phyloP scores from a whole-genome alignment of 2,888 invertebrate genomes.

The Danaus chrysippus region DNA sequence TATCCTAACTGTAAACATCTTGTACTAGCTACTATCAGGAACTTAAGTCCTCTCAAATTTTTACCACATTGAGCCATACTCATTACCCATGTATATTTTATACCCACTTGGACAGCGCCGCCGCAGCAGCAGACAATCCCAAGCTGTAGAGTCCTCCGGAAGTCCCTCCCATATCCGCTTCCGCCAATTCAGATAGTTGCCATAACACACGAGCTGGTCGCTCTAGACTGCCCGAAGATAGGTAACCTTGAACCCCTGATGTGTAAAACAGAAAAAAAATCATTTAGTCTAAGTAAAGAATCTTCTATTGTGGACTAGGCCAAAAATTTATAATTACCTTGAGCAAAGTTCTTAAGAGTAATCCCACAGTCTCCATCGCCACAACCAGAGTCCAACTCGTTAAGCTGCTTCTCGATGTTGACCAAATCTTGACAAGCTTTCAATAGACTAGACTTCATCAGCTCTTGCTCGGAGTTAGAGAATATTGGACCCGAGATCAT shows the following conservation, averaged over 20 bases:
- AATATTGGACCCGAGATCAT: constrained; percentile 49
- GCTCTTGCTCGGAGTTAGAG: constrained; percentile 43
- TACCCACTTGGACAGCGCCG: constrained; percentile 58
- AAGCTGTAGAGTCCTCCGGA: constrained; percentile 89
- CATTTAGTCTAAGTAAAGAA: neutral
- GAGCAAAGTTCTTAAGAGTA: constrained; percentile 80
- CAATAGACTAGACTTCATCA: constrained; percentile 57
- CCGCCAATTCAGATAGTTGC: constrained; percentile 80
- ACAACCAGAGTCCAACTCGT: constrained; percentile 83
- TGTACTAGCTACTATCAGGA: no score
- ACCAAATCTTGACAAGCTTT: constrained; percentile 75
- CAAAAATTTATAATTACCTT: constrained; percentile 54
- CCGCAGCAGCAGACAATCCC: constrained; percentile 83
- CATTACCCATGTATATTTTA: neutral
- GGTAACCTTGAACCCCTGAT: neutral
- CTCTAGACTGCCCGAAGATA: constrained; percentile 27
- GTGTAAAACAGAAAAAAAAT: neutral
- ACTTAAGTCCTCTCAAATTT: no score
- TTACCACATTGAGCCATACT: neutral
- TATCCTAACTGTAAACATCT: no score
- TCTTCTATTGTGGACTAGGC: no score
- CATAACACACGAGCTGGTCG: constrained; percentile 66
- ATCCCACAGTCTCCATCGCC: constrained; percentile 89
- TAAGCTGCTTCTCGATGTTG: constrained; percentile 79
- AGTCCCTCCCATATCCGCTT: constrained; percentile 87